Percentiles rank a stretch among this genome's conserved stretches.
These are phyloP conservation scores for Ranitomeya variabilis DNA, from an alignment of 2,113 vertebrate species.

Conservation along the genomic window DNA sequence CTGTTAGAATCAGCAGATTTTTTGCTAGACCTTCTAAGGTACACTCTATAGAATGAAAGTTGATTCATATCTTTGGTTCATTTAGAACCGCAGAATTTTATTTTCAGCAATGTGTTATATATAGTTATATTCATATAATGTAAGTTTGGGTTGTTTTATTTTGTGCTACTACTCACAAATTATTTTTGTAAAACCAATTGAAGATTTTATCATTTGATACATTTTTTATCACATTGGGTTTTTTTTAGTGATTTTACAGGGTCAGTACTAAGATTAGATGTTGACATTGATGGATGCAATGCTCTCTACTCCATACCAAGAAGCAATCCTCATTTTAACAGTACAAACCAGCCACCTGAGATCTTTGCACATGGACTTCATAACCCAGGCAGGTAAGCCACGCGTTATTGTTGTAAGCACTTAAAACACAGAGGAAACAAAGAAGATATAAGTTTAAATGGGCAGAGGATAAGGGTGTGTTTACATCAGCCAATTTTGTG, in stretches of 20 bases:
- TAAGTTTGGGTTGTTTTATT: too few relatives aligned
- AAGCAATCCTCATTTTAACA: slow-evolving; percentile 97
- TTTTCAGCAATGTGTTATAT: not conserved
- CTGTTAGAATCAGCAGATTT: too few relatives aligned
- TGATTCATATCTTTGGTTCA: not conserved
- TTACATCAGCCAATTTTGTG: too few relatives aligned
- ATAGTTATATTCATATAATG: too few relatives aligned
- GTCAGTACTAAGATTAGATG: slow-evolving; percentile 91
- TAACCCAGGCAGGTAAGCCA: slow-evolving; percentile 93
- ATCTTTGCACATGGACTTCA: slow-evolving; percentile 97
- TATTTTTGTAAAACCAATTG: not conserved
- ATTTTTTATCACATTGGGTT: not conserved
- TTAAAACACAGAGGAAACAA: not conserved
- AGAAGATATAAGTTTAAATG: not conserved
- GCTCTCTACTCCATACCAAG: slow-evolving; percentile 88
- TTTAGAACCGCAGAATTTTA: not conserved
- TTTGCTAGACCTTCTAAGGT: not conserved
- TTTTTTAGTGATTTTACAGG: slow-evolving; percentile 94
- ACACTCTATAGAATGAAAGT: not conserved
- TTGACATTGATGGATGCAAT: slow-evolving; percentile 85
- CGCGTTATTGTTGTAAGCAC: not conserved
- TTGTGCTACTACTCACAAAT: too few relatives aligned
- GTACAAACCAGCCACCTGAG: slow-evolving; percentile 97
- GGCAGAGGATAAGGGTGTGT: not conserved
- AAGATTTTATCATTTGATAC: not conserved